These are phyloP conservation scores for Cheiracanthium punctorium DNA, from an alignment of 2,888 invertebrate species.

Conservation along the genomic window DNA sequence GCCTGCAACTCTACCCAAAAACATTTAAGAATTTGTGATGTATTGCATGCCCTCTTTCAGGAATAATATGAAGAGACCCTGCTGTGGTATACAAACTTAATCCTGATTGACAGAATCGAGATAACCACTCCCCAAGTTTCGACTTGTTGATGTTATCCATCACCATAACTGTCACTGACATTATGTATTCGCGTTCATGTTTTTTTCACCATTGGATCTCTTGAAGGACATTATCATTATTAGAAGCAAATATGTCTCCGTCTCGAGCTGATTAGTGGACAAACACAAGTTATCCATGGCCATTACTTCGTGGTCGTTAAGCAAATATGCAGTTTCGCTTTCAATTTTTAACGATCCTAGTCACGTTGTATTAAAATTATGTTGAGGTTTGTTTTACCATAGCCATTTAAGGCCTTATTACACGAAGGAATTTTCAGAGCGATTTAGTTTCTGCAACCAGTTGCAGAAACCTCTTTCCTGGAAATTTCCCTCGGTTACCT, in stretches of 20 bases:
- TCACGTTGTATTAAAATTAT: no score
- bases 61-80: background rate
- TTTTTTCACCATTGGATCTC: background rate
- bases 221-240: background rate
- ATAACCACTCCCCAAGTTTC: background rate
- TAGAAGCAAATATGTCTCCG: background rate
- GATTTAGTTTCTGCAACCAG: no score
- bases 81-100: background rate
- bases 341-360: no score
- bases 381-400: no score
- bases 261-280: no score
- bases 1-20: background rate
- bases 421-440: no score
- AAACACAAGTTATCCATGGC: no score
- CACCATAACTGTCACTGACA: background rate
- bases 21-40: background rate
- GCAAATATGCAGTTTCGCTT: no score
- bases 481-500: no score
- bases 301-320: no score
- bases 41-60: background rate
- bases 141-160: background rate
- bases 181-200: background rate
- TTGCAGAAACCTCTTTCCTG: no score
- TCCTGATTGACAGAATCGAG: background rate
- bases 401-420: no score